These are phyloP conservation scores for Rhagologus leucostigma DNA, from an alignment of 2,113 vertebrate genomes.

Conservation along the genomic window DNA sequence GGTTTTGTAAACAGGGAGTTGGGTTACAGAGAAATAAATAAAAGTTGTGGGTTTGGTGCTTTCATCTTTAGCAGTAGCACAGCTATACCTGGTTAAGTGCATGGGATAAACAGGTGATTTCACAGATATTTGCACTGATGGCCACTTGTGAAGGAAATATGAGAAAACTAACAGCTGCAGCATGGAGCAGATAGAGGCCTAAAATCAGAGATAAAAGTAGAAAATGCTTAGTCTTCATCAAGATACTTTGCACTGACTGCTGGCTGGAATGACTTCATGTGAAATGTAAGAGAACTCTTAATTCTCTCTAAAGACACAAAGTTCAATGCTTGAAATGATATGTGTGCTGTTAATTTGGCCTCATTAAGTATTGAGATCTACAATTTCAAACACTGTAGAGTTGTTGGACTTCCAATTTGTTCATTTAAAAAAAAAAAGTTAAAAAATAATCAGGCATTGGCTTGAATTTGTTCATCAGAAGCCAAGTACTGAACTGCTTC, in stretches of 20 bases:
- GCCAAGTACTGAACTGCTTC: constrained; percentile 14
- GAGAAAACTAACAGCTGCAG: background rate
- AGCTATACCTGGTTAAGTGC: background rate
- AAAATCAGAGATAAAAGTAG: background rate
- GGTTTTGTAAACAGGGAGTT: background rate
- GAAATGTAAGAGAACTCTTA: background rate
- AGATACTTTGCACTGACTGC: background rate
- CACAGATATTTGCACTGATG: background rate
- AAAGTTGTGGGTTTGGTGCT: background rate
- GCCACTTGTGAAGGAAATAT: background rate
- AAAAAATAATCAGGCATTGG: background rate
- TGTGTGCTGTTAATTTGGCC: constrained; percentile 30
- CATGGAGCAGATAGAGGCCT: background rate
- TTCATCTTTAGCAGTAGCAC: background rate
- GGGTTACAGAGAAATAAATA: background rate
- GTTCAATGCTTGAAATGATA: constrained; percentile 41
- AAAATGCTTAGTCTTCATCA: background rate
- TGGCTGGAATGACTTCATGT: constrained; percentile 34
- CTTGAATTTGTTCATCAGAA: constrained; percentile 27
- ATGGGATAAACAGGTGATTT: background rate
- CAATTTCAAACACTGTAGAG: background rate
- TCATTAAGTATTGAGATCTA: constrained; percentile 28
- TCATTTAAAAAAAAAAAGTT: background rate
- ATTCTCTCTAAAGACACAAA: constrained; percentile 47
- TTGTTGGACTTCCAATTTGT: background rate